Evolutionary conservation across 2,797 vertebrate genomes (phyloP).

Genomic region (Coendou prehensilis): DNA sequence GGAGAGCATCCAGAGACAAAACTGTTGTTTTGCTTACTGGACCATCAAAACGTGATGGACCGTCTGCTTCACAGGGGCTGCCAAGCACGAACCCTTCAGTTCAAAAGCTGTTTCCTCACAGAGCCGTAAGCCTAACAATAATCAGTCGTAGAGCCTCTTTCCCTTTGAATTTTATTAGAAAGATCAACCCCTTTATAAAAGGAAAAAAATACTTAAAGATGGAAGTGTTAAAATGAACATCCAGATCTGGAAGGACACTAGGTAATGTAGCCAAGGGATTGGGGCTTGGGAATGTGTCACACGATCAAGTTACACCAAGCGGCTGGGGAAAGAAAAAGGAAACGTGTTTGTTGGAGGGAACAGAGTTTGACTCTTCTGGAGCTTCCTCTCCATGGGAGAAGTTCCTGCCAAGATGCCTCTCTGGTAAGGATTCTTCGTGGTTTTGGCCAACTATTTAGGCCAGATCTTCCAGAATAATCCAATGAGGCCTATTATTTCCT

Average conservation of each 20-base stretch:
- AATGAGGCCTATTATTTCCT: background rate
- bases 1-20: background rate
- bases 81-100: background rate
- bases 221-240: constrained; percentile 8
- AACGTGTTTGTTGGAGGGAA: background rate
- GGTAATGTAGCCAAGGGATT: background rate
- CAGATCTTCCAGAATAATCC: constrained; percentile 49
- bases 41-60: background rate
- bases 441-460: background rate
- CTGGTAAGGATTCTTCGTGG: constrained; percentile 2
- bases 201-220: background rate
- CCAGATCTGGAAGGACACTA: background rate
- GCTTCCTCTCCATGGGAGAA: background rate
- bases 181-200: constrained; percentile 38
- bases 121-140: background rate
- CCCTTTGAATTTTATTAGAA: constrained; percentile 48
- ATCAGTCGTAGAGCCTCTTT: background rate
- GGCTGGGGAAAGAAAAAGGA: background rate
- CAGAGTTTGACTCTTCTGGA: background rate
- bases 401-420: constrained; percentile 22
- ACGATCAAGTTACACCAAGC: background rate
- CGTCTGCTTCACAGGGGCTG: background rate
- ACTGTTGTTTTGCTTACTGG: background rate
- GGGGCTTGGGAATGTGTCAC: background rate
- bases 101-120: constrained; percentile 9